Base-by-base conservation (phyloP, 1,140 invertebrate species). In the Mylabris phalerata region DNA sequence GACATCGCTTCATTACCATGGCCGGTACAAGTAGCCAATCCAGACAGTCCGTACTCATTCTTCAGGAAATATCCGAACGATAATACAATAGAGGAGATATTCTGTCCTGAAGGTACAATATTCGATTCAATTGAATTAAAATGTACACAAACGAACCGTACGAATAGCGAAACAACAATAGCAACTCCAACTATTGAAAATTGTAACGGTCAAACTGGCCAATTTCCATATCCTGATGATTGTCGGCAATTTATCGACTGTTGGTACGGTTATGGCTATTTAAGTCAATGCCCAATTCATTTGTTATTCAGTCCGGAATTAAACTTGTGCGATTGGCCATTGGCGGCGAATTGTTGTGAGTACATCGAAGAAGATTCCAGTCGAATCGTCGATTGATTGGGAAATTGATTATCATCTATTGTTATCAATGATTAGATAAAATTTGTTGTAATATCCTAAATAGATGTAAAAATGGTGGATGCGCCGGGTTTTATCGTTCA, bases 271-370 rank as follows among this genome's bases (percentile, higher is more conserved):
- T 46, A 9, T 19, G 44, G 41, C 9, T 27, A 45, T 32, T n/a
- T 46, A 3, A 45, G 19, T 19, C 19, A 26, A 7, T 46, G 19
- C 26, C 9, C 26, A n/a, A 0, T n/a, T 9, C 0, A 54, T 4
- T 38, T 54, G 9, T 11, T 54, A 11, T 42, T 38, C 25, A 46
- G 32, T 13, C 2, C 42, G 4, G 0, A 6, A 26, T 27, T 13
- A 25, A 3, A 5, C 1, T 27, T 13, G 2, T 54, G 51, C 9
- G 51, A 54, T 38, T 54, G 38, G 19, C 51, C 51, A 1, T 7
- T 9, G 27, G 9, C 24, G 5, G 51, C 42, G 10, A 4, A 54
- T n/a, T 54, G 51, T 19, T 54, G 51, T 38, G 51, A 54, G 26
- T 54, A 46, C n/a, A 11, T 13, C 9, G 51, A 44, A 38, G 46